Evolutionary conservation across 2,888 invertebrate species (phyloP), one percentile per base, ranked within the genome.

Genomic region (Megamerina dolium): DNA sequence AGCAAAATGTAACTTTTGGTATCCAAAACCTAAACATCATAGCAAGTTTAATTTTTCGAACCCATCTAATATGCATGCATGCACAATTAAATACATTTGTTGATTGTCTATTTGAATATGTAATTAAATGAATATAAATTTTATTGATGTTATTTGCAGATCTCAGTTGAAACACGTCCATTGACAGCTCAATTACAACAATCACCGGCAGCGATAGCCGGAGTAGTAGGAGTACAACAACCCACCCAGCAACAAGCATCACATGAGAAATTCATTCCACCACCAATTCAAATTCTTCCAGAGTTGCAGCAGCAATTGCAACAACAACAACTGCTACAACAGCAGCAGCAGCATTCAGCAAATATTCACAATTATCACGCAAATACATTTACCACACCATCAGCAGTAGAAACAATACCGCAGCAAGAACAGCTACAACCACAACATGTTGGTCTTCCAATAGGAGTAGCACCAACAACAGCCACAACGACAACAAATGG

Each of bases 91-190:
- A n/a, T n/a, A n/a, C n/a, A n/a, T n/a, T n/a, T n/a, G n/a, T n/a
- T n/a, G n/a, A n/a, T n/a, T n/a, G n/a, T n/a, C n/a, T n/a, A n/a
- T n/a, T n/a, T n/a, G n/a, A n/a, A n/a, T n/a, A n/a, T n/a, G n/a
- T n/a, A n/a, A n/a, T n/a, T n/a, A n/a, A n/a, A n/a, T n/a, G n/a
- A n/a, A n/a, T n/a, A n/a, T n/a, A n/a, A n/a, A n/a, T n/a, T n/a
- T 37, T 27, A 16, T 48, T 45, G 17, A 14, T 10, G 38, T 48
- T 26, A 29, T 38, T 53, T 54, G 49, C 49, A 61, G 57, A 65
- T 71, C 34, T 66, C 70, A 13, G 62, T 68, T 38, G 68, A 68
- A 54, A 64, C 63, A 37, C 66, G 69, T 45, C 77, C 46, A 26
- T 51, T 64, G 46, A 50, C 58, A 40, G 58, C 56, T 30, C 48